phyloP scores from a whole-genome alignment of 2,797 vertebrate species.

The Crossoptilon crossoptilon region DNA sequence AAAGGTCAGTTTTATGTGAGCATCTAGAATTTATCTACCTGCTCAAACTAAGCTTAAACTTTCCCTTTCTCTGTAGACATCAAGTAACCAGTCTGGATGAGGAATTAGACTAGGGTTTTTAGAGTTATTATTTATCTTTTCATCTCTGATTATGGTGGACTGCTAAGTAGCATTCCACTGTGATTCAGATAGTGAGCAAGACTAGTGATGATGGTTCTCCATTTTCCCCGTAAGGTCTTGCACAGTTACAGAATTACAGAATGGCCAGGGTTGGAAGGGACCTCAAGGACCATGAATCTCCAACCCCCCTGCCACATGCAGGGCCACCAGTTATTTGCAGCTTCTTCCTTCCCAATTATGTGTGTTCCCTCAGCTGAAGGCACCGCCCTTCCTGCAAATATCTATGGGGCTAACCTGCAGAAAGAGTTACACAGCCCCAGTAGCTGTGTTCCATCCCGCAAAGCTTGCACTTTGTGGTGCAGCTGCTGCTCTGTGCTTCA shows the following conservation, averaged over 20 bases:
- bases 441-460: neutral
- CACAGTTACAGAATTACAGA: too few species aligned
- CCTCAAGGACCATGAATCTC: too few species aligned
- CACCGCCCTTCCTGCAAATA: neutral
- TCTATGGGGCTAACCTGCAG: neutral
- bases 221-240: rapidly evolving
- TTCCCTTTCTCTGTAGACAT: neutral
- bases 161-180: neutral
- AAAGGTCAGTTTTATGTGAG: constrained; percentile 23
- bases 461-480: neutral
- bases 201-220: neutral
- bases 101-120: neutral
- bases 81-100: neutral
- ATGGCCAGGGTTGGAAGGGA: too few species aligned
- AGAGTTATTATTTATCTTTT: constrained; percentile 4
- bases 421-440: neutral
- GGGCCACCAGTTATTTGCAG: neutral
- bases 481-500: constrained; percentile 11
- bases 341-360: neutral
- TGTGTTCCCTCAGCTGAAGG: neutral
- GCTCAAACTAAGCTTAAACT: constrained; percentile 20
- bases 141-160: neutral
- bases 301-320: too few species aligned
- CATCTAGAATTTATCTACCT: constrained; percentile 31
- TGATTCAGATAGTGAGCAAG: neutral